phyloP scores from a whole-genome alignment of 1,140 invertebrate species.

The Macrocentrus cingulum region DNA sequence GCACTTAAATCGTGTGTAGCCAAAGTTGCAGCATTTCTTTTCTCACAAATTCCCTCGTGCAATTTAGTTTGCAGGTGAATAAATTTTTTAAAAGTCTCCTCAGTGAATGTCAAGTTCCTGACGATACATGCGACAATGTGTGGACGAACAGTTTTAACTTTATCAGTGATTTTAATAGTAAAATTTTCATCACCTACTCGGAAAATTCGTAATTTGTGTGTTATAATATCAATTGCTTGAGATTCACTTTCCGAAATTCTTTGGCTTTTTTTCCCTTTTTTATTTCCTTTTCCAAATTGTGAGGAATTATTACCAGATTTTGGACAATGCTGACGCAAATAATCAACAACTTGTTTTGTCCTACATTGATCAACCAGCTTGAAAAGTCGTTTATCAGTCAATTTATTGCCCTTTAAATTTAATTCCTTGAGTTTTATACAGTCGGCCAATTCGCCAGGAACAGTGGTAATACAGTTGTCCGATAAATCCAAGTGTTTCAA shows the following conservation, averaged over 20 bases:
- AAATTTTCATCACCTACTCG: constrained; percentile 61
- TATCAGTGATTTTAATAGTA: constrained; percentile 61
- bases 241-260: constrained; percentile 44
- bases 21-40: constrained; percentile 75
- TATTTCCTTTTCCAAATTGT: constrained; percentile 42
- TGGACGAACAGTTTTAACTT: constrained; percentile 65
- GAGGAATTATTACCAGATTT: constrained; percentile 47
- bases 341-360: constrained; percentile 71
- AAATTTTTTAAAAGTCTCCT: constrained; percentile 73
- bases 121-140: constrained; percentile 76
- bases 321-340: constrained; percentile 66
- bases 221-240: constrained; percentile 39
- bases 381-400: constrained; percentile 70
- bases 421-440: constrained; percentile 56
- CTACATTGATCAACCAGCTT: constrained; percentile 73
- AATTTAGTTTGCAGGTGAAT: constrained; percentile 79
- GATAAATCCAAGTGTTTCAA: constrained; percentile 73
- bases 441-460: constrained; percentile 46
- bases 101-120: constrained; percentile 66
- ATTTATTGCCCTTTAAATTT: constrained; percentile 71
- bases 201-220: constrained; percentile 44
- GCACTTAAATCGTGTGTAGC: constrained; percentile 78
- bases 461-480: constrained; percentile 64
- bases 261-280: constrained; percentile 59
- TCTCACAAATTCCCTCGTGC: constrained; percentile 77